These are phyloP conservation scores for Prochilodus magdalenae DNA, from an alignment of 2,113 vertebrate species.

Conservation along the genomic window DNA sequence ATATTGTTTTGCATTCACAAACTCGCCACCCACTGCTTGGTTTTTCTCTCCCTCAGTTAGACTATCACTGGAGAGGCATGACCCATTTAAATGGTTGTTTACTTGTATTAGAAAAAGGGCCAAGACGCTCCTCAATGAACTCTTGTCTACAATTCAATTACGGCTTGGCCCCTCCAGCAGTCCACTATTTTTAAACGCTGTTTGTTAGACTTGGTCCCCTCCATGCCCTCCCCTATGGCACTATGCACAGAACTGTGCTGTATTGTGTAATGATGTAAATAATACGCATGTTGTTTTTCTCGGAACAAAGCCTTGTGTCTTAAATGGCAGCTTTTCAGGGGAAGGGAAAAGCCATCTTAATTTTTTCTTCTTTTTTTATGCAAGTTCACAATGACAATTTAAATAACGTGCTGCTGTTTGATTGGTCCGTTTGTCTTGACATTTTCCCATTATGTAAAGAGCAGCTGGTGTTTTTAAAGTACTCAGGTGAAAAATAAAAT, in stretches of 20 bases:
- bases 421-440: no score
- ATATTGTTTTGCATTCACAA: conserved; percentile 76
- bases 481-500: no score
- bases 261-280: background rate
- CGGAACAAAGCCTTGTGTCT: no score
- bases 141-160: conserved; percentile 86
- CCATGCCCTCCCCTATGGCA: background rate
- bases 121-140: conserved; percentile 81
- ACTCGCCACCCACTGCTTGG: conserved; percentile 69
- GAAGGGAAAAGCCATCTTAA: no score
- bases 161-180: conserved; percentile 72
- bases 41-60: conserved; percentile 70
- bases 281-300: no score
- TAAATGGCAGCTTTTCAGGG: no score
- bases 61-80: conserved; percentile 74
- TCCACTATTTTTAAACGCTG: conserved; percentile 45
- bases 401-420: no score
- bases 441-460: no score
- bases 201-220: conserved; percentile 25
- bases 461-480: no score
- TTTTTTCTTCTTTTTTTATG: no score
- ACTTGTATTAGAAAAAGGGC: conserved; percentile 79
- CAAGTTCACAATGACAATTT: no score
- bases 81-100: conserved; percentile 83
- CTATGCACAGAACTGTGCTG: background rate